A percentile compares a stretch with the other conserved stretches of the same genome.
phyloP scores from a whole-genome alignment of 2,797 vertebrate species.

The Microhierax caerulescens region DNA sequence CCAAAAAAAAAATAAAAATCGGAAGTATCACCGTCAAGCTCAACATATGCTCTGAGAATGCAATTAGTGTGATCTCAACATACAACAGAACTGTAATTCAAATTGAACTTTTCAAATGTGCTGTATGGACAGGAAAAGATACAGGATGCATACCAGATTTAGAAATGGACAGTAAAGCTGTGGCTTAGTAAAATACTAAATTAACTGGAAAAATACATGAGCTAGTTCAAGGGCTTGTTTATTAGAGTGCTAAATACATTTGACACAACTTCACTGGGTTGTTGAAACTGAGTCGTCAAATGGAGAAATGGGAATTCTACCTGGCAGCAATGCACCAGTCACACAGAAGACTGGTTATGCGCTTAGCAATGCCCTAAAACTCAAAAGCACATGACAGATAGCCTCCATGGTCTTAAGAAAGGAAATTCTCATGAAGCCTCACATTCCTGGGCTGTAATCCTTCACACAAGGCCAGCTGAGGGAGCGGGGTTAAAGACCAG shows the following conservation, averaged over 20 bases:
- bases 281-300: background rate
- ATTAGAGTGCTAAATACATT: background rate
- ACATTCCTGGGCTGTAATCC: background rate
- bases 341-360: background rate
- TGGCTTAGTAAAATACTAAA: background rate
- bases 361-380: background rate
- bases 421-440: background rate
- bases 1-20: constrained; percentile 31
- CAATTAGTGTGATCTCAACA: constrained; percentile 51
- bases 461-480: background rate
- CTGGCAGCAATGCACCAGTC: background rate
- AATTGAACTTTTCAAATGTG: constrained; percentile 7
- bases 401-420: background rate
- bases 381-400: background rate
- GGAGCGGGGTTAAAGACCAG: background rate
- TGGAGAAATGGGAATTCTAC: background rate
- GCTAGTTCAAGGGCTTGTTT: background rate
- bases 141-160: background rate
- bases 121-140: background rate
- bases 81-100: constrained; percentile 45
- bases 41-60: constrained; percentile 6
- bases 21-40: constrained; percentile 47
- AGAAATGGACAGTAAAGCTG: background rate
- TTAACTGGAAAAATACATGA: background rate
- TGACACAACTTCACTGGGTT: background rate